Percentiles rank a stretch among this genome's conserved stretches.
Conservation (phyloP, 2,888 invertebrate species). For the Drosophila helvetica region DNA sequence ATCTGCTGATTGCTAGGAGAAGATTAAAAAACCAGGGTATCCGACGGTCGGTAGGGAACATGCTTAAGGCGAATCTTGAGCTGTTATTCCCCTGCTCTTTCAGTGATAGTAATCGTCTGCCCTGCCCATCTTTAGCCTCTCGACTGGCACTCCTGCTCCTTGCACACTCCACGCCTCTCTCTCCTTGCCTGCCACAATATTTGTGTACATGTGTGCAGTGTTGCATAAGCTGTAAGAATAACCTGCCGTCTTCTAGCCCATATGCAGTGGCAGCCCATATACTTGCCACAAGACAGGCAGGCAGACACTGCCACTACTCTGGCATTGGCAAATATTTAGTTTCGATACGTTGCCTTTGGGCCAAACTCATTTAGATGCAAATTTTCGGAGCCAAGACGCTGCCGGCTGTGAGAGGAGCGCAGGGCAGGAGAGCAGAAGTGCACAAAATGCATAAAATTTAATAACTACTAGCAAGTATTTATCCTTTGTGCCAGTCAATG, state of each 20-base stretch:
- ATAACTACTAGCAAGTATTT: conserved; percentile 70
- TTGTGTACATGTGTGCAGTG: conserved; percentile 77
- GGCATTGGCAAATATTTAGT: conserved; percentile 70
- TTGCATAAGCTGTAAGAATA: conserved; percentile 80
- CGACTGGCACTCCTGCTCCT: not conserved
- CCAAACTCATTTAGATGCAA: conserved; percentile 79
- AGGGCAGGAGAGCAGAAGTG: conserved; percentile 17
- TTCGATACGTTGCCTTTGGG: conserved; percentile 78
- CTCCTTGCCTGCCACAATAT: conserved; percentile 53
- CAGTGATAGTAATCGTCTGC: too few species aligned
- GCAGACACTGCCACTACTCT: conserved; percentile 21
- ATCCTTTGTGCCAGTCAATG: conserved; percentile 29
- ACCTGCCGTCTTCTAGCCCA: conserved; percentile 48
- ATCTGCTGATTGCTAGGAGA: too few species aligned
- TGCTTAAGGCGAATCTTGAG: too few species aligned
- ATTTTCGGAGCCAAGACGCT: conserved; percentile 63
- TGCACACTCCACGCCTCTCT: not conserved
- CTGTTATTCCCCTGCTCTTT: too few species aligned
- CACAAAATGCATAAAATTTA: conserved; percentile 74
- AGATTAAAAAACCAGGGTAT: too few species aligned
- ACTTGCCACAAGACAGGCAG: conserved; percentile 13
- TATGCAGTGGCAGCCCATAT: conserved; percentile 2
- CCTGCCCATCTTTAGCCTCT: too few species aligned
- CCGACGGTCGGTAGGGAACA: too few species aligned
- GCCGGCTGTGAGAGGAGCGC: not conserved